These are phyloP conservation scores for Danaus plexippus DNA, from an alignment of 1,140 invertebrate species.

Conservation along the genomic window DNA sequence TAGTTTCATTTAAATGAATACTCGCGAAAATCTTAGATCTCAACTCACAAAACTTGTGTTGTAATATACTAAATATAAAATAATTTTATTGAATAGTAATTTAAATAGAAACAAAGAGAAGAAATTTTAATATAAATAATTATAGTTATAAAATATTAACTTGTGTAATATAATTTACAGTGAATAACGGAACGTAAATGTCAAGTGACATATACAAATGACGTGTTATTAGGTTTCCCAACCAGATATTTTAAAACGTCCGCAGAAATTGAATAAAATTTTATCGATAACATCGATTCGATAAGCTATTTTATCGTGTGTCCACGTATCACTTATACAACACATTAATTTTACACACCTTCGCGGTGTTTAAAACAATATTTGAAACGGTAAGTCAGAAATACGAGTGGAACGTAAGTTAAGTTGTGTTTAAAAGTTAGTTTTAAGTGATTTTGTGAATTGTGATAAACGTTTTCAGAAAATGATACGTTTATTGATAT, in stretches of 20 bases:
- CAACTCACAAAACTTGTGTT: no score
- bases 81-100: no score
- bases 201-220: constrained; percentile 19
- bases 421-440: constrained; percentile 5
- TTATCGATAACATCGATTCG: constrained; percentile 40
- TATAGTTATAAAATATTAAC: background rate
- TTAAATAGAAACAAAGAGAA: no score
- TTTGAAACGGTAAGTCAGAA: constrained; percentile 2
- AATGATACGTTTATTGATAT: constrained; percentile 45
- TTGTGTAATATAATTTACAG: background rate
- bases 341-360: constrained; percentile 5
- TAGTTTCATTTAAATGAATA: no score
- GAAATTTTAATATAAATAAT: no score
- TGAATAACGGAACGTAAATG: constrained; percentile 9
- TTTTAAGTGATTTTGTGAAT: constrained; percentile 3
- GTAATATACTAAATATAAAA: no score
- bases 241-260: constrained; percentile 41
- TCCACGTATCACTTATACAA: constrained; percentile 34
- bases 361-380: constrained; percentile 1
- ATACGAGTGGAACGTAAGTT: constrained; percentile 1
- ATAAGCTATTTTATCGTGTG: constrained; percentile 33
- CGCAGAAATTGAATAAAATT: constrained; percentile 28
- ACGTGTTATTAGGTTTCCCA: constrained; percentile 17
- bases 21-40: no score
- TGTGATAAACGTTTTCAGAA: constrained; percentile 29